A percentile compares a stretch with the other conserved stretches of the same genome.
Evolutionary conservation across 2,888 invertebrate genomes (phyloP).

Genomic region (Tricholauxania praeusta): DNA sequence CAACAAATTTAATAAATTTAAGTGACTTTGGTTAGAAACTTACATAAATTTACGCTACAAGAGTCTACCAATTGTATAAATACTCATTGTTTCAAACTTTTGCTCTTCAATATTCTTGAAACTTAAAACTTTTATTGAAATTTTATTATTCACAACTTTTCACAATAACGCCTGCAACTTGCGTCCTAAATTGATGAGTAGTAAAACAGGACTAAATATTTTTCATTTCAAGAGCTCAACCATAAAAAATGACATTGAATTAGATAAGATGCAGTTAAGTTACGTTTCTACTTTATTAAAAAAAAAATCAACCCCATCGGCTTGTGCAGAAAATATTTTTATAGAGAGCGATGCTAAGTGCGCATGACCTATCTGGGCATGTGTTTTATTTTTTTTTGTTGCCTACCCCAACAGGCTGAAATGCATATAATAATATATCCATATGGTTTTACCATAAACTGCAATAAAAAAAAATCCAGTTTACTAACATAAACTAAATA

Average conservation of each 20-base stretch:
- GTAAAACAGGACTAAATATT: constrained; percentile 12
- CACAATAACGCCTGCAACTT: not conserved
- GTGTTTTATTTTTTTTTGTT: not conserved
- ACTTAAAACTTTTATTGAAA: not conserved
- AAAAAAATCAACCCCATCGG: not conserved
- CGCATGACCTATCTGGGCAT: not conserved
- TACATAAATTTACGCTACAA: not conserved
- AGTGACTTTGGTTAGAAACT: too few species aligned
- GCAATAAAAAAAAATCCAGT: not conserved
- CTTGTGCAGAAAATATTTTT: not conserved
- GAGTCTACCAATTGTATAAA: not conserved
- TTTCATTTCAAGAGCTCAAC: not conserved
- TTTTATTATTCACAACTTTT: not conserved
- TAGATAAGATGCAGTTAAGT: not conserved
- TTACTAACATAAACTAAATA: too few species aligned
- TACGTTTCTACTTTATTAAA: not conserved
- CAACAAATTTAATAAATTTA: not conserved
- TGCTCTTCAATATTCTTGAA: too few species aligned
- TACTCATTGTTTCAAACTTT: not conserved
- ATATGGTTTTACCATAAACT: constrained; percentile 10
- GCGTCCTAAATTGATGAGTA: not conserved
- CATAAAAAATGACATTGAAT: constrained; percentile 21
- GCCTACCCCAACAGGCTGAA: constrained; percentile 9
- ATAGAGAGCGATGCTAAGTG: not conserved
- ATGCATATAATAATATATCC: not conserved